Evolutionary conservation across 2,888 invertebrate species (phyloP).

Genomic region (Theretra japonica): DNA sequence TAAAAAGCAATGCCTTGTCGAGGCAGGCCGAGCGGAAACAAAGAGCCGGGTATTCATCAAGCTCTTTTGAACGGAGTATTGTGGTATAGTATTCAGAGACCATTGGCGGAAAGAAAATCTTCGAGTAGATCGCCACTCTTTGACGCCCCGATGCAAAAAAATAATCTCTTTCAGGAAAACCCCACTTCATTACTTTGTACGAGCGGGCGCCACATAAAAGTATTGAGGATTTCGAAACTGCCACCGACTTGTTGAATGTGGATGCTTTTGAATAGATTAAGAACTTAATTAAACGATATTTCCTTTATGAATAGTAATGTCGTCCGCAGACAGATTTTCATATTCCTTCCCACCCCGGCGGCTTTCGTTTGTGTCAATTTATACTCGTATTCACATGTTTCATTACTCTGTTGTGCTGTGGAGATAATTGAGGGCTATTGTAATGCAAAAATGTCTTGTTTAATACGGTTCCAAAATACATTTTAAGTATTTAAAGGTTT

Average conservation of each 20-base stretch:
- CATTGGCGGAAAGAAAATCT: conserved; percentile 79
- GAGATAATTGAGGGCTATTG: too few species aligned
- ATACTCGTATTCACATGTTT: neutral
- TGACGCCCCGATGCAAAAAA: conserved; percentile 76
- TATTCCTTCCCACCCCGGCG: conserved; percentile 28
- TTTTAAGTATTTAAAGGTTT: too few species aligned
- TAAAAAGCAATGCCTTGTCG: conserved; percentile 82
- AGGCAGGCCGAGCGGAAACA: conserved; percentile 80
- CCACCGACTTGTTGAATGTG: conserved; percentile 74
- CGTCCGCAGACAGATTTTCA: conserved; percentile 39
- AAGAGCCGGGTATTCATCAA: conserved; percentile 81
- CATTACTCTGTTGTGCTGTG: too few species aligned
- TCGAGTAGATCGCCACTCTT: conserved; percentile 78
- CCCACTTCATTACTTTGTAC: conserved; percentile 75
- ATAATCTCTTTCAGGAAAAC: conserved; percentile 68
- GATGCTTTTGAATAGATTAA: conserved; percentile 70
- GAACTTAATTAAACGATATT: conserved; percentile 68
- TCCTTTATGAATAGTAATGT: conserved; percentile 51
- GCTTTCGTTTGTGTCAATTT: neutral
- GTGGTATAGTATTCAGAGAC: conserved; percentile 74
- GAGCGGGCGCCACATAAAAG: conserved; percentile 58
- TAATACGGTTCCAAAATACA: too few species aligned
- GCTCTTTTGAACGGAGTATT: conserved; percentile 81
- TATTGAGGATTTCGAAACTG: conserved; percentile 66
- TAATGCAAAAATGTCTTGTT: too few species aligned